Conservation (phyloP, 2,888 invertebrate species). For the Aelia acuminata region DNA sequence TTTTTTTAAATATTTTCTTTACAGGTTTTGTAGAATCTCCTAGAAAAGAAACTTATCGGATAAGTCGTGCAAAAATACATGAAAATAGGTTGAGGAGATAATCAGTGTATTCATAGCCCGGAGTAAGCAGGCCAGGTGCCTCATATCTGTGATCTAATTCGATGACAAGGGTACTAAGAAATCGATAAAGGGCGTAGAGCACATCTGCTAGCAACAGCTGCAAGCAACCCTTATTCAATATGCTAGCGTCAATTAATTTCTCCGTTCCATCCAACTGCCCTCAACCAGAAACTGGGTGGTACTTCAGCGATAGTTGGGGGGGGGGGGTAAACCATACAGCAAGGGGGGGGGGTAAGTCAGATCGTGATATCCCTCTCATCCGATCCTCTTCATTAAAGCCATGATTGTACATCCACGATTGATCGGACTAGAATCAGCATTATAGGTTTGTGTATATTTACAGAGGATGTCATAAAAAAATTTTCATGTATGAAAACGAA, state of each 20-base stretch:
- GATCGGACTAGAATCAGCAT: not conserved
- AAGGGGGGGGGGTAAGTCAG: not conserved
- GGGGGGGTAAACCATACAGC: not conserved
- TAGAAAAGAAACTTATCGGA: too few relatives aligned
- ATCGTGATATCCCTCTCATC: not conserved
- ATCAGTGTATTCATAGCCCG: not conserved
- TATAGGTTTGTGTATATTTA: too few relatives aligned
- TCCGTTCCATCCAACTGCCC: constrained; percentile 34
- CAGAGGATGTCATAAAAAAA: too few relatives aligned
- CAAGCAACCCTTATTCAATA: constrained; percentile 17
- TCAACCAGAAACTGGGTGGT: not conserved
- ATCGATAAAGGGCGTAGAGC: constrained; percentile 29
- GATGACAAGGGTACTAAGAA: constrained; percentile 43
- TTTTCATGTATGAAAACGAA: too few relatives aligned
- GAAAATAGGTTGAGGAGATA: not conserved
- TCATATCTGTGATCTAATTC: constrained; percentile 40
- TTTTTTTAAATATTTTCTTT: too few relatives aligned
- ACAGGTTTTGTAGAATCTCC: not conserved
- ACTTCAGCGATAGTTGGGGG: not conserved
- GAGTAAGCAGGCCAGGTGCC: not conserved
- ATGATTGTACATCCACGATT: not conserved
- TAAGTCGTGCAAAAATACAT: too few relatives aligned
- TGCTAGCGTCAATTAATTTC: constrained; percentile 33
- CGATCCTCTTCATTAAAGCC: not conserved
- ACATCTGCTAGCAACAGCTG: constrained; percentile 28